Evolutionary conservation across 2,113 vertebrate species (phyloP).

Genomic region (Onychorhynchus coronatus): DNA sequence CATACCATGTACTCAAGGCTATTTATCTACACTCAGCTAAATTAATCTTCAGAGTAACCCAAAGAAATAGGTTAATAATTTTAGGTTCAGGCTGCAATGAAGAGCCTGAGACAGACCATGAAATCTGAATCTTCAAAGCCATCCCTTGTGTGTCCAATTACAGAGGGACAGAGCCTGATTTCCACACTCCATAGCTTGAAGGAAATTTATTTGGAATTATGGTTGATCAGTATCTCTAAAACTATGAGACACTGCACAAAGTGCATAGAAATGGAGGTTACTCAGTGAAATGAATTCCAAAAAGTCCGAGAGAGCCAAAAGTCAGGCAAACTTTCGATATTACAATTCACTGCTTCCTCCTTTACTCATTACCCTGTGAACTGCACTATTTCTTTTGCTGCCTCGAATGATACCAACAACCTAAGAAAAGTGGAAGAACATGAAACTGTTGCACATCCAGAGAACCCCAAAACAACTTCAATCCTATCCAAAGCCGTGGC

Average conservation of each 20-base stretch:
- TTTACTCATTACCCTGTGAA: not conserved
- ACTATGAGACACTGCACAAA: not conserved
- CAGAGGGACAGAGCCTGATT: not conserved
- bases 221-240: not conserved
- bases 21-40: not conserved
- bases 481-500: not conserved
- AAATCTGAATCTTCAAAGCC: conserved; percentile 22
- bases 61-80: conserved; percentile 7
- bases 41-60: not conserved
- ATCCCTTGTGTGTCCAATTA: not conserved
- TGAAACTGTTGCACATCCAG: not conserved
- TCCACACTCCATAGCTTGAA: not conserved
- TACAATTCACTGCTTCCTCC: not conserved
- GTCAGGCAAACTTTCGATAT: not conserved
- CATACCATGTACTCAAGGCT: not conserved
- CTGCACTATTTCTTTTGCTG: not conserved
- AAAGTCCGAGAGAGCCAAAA: not conserved
- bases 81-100: not conserved
- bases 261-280: not conserved
- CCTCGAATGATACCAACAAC: not conserved
- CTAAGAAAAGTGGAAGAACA: not conserved
- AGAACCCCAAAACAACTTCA: not conserved
- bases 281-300: not conserved
- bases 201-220: conserved; percentile 2
- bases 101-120: conserved; percentile 1